Conservation (phyloP, 2,797 vertebrate species). For the Periparus ater region DNA sequence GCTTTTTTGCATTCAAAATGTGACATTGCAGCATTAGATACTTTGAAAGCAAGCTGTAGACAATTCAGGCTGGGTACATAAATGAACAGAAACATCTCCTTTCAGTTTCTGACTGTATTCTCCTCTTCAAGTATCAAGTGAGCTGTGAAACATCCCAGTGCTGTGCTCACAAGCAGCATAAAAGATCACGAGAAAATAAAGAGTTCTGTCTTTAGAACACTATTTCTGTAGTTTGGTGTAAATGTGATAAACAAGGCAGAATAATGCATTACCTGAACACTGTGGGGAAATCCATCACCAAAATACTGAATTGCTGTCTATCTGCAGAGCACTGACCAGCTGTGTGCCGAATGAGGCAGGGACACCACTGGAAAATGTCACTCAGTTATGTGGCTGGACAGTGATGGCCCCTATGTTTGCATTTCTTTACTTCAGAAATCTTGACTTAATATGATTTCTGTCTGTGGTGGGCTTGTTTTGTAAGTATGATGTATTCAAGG, state of each 20-base stretch:
- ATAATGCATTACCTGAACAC: not conserved
- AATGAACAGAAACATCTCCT: not conserved
- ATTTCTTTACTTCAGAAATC: not conserved
- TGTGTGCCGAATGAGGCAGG: not conserved
- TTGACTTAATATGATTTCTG: not conserved
- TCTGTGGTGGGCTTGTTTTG: not conserved
- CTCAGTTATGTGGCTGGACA: too few relatives aligned
- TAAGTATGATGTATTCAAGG: not conserved
- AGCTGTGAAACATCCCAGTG: not conserved
- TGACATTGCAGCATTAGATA: not conserved
- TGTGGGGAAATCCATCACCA: not conserved
- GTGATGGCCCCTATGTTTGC: not conserved
- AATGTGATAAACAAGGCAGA: not conserved
- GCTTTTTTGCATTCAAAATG: not conserved
- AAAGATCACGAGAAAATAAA: not conserved
- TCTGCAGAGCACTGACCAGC: not conserved
- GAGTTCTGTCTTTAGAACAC: not conserved
- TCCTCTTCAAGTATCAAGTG: not conserved
- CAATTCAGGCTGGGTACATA: not conserved
- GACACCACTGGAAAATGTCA: not conserved
- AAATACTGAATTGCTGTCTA: not conserved
- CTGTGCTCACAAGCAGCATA: not conserved
- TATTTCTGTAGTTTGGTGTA: not conserved
- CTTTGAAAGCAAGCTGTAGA: not conserved
- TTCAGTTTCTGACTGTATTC: not conserved